A percentile compares a stretch with the other conserved stretches of the same genome.
These are phyloP conservation scores for Bos indicus DNA, from an alignment of 2,113 vertebrate species.

Conservation along the genomic window DNA sequence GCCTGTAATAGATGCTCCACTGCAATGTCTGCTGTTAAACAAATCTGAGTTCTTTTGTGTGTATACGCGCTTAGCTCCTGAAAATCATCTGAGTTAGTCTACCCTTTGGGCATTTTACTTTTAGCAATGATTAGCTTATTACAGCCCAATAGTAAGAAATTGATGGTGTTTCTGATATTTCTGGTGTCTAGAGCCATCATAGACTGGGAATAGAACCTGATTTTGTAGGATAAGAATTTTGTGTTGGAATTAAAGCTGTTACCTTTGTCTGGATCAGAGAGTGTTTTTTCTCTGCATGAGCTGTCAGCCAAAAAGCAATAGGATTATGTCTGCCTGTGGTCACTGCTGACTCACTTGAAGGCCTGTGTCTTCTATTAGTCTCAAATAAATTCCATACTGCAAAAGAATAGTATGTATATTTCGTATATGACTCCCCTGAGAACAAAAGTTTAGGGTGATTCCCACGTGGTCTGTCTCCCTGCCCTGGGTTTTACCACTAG, in stretches of 20 bases:
- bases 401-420: slow-evolving; percentile 51
- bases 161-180: slow-evolving; percentile 25
- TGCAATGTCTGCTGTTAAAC: slow-evolving; percentile 38
- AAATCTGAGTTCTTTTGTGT: slow-evolving; percentile 41
- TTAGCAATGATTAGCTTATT: slow-evolving; percentile 31
- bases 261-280: slow-evolving; percentile 29
- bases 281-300: slow-evolving; percentile 44
- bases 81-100: slow-evolving; percentile 45
- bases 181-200: neutral
- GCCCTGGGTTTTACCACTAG: neutral
- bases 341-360: slow-evolving; percentile 67
- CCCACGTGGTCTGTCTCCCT: neutral
- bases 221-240: neutral
- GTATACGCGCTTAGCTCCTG: neutral
- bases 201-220: neutral
- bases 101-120: neutral
- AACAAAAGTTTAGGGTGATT: neutral
- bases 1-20: neutral
- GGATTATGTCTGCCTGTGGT: slow-evolving; percentile 63
- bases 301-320: slow-evolving; percentile 52
- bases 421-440: slow-evolving; percentile 44
- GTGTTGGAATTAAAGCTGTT: slow-evolving; percentile 50
- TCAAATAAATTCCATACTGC: slow-evolving; percentile 57
- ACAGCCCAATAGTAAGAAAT: neutral
- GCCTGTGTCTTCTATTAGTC: slow-evolving; percentile 53